Percentiles rank a stretch among this genome's conserved stretches.
Conservation (phyloP, 2,113 vertebrate genomes). For the Guaruba guarouba region DNA sequence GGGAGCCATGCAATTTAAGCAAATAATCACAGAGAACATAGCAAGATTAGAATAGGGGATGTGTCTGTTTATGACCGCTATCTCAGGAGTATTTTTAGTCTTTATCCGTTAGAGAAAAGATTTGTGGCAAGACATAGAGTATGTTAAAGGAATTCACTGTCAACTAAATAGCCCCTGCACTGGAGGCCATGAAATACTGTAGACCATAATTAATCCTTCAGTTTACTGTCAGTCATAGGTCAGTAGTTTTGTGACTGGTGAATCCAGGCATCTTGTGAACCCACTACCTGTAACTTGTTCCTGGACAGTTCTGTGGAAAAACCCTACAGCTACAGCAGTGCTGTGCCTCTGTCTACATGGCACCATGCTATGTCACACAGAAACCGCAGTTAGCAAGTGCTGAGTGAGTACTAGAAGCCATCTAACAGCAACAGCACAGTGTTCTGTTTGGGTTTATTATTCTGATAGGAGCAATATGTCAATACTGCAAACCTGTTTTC, state of each 20-base stretch:
- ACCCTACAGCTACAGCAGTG: not conserved
- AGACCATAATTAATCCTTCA: not conserved
- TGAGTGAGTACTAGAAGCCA: not conserved
- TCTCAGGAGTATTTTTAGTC: not conserved
- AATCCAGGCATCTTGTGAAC: not conserved
- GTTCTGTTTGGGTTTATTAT: not conserved
- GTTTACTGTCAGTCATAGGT: too few species aligned
- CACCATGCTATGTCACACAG: not conserved
- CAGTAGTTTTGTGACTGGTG: not conserved
- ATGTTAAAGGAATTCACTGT: not conserved
- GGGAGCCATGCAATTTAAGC: not conserved
- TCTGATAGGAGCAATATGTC: not conserved
- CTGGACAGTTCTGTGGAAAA: not conserved
- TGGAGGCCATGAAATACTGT: not conserved
- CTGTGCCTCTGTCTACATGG: not conserved
- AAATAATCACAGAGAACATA: not conserved
- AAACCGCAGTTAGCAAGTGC: not conserved
- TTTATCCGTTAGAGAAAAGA: not conserved
- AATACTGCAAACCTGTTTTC: not conserved
- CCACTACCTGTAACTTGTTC: not conserved
- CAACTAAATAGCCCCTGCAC: not conserved
- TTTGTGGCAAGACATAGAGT: not conserved
- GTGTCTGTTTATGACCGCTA: not conserved
- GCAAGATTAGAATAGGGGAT: not conserved
- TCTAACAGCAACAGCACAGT: not conserved